Conservation (phyloP, 2,113 vertebrate genomes). For the Nymphicus hollandicus region DNA sequence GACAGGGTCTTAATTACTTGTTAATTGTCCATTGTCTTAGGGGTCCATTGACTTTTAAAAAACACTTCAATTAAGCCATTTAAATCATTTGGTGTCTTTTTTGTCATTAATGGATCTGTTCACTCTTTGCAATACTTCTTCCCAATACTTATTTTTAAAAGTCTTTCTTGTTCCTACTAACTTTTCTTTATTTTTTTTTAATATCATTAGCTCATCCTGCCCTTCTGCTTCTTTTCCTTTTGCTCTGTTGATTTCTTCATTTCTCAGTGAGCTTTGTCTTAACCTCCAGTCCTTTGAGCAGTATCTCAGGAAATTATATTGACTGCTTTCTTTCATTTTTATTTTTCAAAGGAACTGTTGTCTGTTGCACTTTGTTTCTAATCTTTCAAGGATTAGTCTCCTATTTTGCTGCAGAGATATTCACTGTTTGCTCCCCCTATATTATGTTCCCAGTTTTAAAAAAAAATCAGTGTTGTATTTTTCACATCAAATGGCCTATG, state of each 20-base stretch:
- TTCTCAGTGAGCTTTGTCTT: slow-evolving; percentile 24
- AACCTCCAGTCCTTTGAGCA: background rate
- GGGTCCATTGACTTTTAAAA: background rate
- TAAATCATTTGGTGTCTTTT: background rate
- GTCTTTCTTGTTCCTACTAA: background rate
- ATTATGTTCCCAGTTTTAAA: background rate
- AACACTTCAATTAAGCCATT: background rate
- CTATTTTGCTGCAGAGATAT: background rate
- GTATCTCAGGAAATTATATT: slow-evolving; percentile 6
- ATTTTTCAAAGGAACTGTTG: slow-evolving; percentile 36
- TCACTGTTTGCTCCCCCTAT: background rate
- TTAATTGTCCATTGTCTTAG: slow-evolving; percentile 6
- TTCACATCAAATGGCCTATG: background rate
- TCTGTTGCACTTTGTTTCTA: background rate
- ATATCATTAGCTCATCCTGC: background rate
- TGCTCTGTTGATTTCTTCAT: slow-evolving; percentile 10
- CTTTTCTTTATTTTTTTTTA: background rate
- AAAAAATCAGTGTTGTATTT: background rate
- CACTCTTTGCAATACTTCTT: background rate
- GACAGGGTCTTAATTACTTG: background rate
- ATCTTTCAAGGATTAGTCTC: background rate
- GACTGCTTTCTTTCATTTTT: slow-evolving; percentile 23
- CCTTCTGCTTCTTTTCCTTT: slow-evolving; percentile 23
- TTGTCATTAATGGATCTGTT: background rate
- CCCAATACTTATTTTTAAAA: background rate